phyloP scores from a whole-genome alignment of 1,140 invertebrate genomes.

The Delia radicum region DNA sequence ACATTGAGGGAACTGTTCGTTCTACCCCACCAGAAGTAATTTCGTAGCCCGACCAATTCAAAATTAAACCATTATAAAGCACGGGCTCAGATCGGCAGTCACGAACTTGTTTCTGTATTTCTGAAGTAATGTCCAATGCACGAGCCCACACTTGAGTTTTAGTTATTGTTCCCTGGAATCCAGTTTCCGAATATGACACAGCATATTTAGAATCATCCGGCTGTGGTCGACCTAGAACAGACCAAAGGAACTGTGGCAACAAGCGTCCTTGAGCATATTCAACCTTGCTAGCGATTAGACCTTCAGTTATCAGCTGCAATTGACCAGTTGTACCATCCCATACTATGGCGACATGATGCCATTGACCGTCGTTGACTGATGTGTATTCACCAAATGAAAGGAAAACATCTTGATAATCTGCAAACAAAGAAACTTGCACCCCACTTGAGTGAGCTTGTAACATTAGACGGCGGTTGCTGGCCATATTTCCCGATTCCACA shows the following conservation, averaged over 20 bases:
- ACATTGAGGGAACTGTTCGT: conserved; percentile 85
- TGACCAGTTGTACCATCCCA: conserved; percentile 87
- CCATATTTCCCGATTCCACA: conserved; percentile 78
- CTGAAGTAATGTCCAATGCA: conserved; percentile 84
- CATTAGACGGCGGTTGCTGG: conserved; percentile 74
- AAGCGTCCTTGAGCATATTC: conserved; percentile 80
- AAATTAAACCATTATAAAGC: conserved; percentile 78
- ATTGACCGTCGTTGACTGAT: conserved; percentile 92
- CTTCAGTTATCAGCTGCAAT: conserved; percentile 87
- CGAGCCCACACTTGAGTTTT: conserved; percentile 94
- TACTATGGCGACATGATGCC: conserved; percentile 93
- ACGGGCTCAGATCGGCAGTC: conserved; percentile 91
- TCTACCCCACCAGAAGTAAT: conserved; percentile 86
- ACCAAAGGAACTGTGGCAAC: conserved; percentile 83
- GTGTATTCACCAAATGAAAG: conserved; percentile 87
- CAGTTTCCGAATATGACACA: conserved; percentile 76
- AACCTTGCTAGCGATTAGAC: conserved; percentile 85
- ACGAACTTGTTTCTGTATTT: conserved; percentile 90
- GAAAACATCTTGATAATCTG: conserved; percentile 86
- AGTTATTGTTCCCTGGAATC: conserved; percentile 93
- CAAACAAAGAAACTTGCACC: conserved; percentile 85
- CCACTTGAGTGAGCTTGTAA: conserved; percentile 89
- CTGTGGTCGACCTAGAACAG: conserved; percentile 86
- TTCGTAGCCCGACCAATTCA: conserved; percentile 94
- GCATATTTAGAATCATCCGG: conserved; percentile 61